Base-by-base conservation (phyloP, 1,140 invertebrate species). In the Drosophila funebris region DNA sequence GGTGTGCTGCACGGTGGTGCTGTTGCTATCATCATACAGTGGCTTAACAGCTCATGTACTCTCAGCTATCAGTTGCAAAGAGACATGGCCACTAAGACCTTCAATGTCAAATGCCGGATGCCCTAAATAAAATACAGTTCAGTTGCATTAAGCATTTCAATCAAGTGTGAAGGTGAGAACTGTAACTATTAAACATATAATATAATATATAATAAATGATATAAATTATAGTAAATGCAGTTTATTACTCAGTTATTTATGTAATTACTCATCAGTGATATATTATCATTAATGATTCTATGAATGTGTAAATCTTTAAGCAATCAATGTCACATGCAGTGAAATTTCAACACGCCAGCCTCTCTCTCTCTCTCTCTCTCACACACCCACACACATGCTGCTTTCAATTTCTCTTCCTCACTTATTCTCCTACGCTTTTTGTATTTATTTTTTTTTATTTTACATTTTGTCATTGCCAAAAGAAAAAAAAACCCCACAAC, bases 131-230 rank as follows among this genome's bases (percentile, higher is more conserved):
- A 1, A 39, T 0, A 16, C 4, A 48, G 8, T 5, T 39, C 8
- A 27, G 4, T 11, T 9, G 22, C 6, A 39, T 9, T 5, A 63
- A 80, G 44, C 24, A 36, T 36, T n/a, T 68, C 8, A 61, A 36
- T 78, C 39, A 43, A 46, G 69, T 76, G 78, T 77, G 68, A 76
- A 82, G 74, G 56, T 63, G 58, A 53, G 31, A 61, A 54, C 57
- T 11, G 1, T 11, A 9, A 43, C 22, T n/a, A n/a, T n/a, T n/a
- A n/a, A n/a, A n/a, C n/a, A n/a, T n/a, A n/a, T n/a, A n/a, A n/a
- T n/a, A n/a, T n/a, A n/a, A n/a, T n/a, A n/a, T n/a, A n/a, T n/a
- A n/a, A n/a, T n/a, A n/a, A 27, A 27, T 27, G 2, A 5, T 5
- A 9, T 41, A 39, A 11, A 39, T 43, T 8, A 0, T 43, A 18